Conservation (phyloP, 2,888 invertebrate species). For the Caenorhabditis wallacei region DNA sequence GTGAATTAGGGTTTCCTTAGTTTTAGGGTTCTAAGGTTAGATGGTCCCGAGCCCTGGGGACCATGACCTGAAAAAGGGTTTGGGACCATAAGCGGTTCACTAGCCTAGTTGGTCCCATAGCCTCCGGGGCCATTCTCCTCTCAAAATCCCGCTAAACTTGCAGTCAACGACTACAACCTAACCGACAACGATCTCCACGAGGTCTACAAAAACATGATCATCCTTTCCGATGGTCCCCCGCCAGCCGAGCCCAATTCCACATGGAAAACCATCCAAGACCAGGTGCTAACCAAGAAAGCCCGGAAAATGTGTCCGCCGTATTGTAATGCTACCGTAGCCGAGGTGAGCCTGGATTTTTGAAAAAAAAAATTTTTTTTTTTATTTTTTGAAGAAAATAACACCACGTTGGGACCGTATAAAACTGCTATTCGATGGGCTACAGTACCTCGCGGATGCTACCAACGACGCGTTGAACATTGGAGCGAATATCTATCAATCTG, state of each 20-base stretch:
- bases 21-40: too few species aligned
- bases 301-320: conserved; percentile 56
- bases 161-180: conserved; percentile 64
- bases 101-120: too few species aligned
- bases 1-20: too few species aligned
- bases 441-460: conserved; percentile 53
- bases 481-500: conserved; percentile 49
- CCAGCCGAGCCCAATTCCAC: conserved; percentile 52
- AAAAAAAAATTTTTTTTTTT: background rate
- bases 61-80: too few species aligned
- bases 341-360: conserved; percentile 1
- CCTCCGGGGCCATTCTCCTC: too few species aligned
- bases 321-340: conserved; percentile 37
- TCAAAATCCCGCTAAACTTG: too few species aligned
- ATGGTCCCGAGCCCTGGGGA: too few species aligned
- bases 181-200: conserved; percentile 62
- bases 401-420: conserved; percentile 66
- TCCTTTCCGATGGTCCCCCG: conserved; percentile 67
- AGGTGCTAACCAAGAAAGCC: conserved; percentile 16
- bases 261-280: conserved; percentile 41
- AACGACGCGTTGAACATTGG: conserved; percentile 58
- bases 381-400: conserved; percentile 24
- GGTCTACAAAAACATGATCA: conserved; percentile 66
- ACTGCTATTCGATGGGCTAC: conserved; percentile 52
- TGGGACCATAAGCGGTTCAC: too few species aligned